Evolutionary conservation across 2,888 invertebrate species (phyloP), one percentile per base, ranked within the genome.

Genomic region (Netelia melanura): DNA sequence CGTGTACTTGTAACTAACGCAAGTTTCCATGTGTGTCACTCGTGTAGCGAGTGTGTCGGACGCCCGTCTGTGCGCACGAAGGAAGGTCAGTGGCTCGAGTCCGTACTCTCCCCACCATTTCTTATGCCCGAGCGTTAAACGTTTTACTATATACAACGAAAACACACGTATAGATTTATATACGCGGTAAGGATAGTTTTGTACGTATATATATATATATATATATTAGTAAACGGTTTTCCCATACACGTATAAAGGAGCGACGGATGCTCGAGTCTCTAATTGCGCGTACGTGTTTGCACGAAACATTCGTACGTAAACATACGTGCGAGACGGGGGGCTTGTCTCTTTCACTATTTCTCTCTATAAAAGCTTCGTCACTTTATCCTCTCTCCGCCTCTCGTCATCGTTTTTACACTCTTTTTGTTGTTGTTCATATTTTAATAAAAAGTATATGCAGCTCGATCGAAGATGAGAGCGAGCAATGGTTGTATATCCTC

Each of bases 21-120:
- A 38, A 70, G 70, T 65, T 82, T 68, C 48, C 81, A 81, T 81
- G 76, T 82, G 58, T 84, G 77, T 81, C 83, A 83, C 64, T 79
- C 78, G 84, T 61, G 64, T 67, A 61, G 68, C 81, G 25, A 72
- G 54, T 61, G 84, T 65, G 76, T 75, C 77, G 62, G 62, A 67
- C 65, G 70, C 71, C 58, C 79, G 75, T 83, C 77, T 79, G 83
- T 68, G 83, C 79, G 67, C 80, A 70, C 81, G 78, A 86, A 83
- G 82, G 85, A 79, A 87, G 84, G 87, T 87, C 87, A 88, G 88
- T 87, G 84, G 86, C 87, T 87, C 81, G 85, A 70, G 68, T 58
- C 68, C 75, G 79, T 82, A 84, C 78, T 17, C 58, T 21, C 58
- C 21, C 17, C 21, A n/a, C 64, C 67, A 48, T 68, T 64, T 71